These are phyloP conservation scores for Saxidomus purpurata DNA, from an alignment of 1,140 invertebrate species.

Conservation along the genomic window DNA sequence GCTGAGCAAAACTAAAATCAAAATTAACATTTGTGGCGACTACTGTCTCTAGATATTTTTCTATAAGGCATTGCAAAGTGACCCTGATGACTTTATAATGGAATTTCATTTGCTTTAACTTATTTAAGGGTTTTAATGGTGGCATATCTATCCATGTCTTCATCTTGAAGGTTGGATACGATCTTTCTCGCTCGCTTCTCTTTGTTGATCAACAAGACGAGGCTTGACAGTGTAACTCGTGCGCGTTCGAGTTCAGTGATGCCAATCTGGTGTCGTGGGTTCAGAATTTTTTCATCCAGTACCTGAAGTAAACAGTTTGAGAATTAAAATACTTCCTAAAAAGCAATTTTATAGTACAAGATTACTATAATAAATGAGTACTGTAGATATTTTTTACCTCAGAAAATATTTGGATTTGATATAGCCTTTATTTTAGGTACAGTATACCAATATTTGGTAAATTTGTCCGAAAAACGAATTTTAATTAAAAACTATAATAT, in stretches of 20 bases:
- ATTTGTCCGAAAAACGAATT: too few relatives aligned
- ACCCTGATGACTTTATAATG: neutral
- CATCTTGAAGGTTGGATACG: conserved; percentile 76
- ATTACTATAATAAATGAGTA: too few relatives aligned
- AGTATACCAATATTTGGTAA: too few relatives aligned
- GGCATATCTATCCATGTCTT: conserved; percentile 74
- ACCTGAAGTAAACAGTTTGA: conserved; percentile 56
- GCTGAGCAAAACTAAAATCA: neutral
- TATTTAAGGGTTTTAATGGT: conserved; percentile 67
- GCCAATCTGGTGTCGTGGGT: conserved; percentile 71
- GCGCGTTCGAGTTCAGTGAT: conserved; percentile 72
- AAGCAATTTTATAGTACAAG: too few relatives aligned
- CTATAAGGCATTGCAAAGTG: neutral
- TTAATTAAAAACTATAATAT: too few relatives aligned
- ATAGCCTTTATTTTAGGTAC: too few relatives aligned
- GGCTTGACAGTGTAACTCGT: conserved; percentile 71
- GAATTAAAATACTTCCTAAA: too few relatives aligned
- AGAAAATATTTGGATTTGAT: too few relatives aligned
- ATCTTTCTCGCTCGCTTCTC: conserved; percentile 69
- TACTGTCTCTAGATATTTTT: neutral
- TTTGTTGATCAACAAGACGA: conserved; percentile 72
- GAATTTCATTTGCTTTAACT: neutral
- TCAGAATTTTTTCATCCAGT: conserved; percentile 80
- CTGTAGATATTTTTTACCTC: too few relatives aligned
- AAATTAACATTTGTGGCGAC: neutral